Base-by-base conservation (phyloP, 2,113 vertebrate genomes). In the Elephas maximus region DNA sequence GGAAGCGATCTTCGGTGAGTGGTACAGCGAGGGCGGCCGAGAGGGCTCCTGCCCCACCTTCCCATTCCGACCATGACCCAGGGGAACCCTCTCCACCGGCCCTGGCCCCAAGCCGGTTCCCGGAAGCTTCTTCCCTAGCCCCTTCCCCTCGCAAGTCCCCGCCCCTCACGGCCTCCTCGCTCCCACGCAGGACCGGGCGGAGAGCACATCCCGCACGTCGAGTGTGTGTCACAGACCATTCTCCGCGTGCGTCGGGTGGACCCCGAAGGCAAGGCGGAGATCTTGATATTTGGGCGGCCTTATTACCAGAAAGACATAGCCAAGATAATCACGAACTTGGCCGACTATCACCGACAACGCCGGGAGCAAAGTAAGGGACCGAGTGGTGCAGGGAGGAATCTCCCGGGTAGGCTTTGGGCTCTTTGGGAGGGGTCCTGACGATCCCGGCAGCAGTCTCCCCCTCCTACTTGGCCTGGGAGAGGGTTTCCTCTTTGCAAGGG, bases 1-100 rank as follows among this genome's bases (percentile, higher is more conserved):
- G 73, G 94, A 97, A 92, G 51, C 44, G 6, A 93, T 96, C 12
- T 97, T 96, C 28, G 95, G 95, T 95, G 84, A 96, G 93, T 71
- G 41, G 28, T 15, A 60, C 1, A 7, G 7, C 2, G 18, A 8
- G 23, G 30, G 26, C 2, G 71, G 45, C 44, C 8, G 48, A 18
- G 7, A 6, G 0, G 44, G 20, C 62, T 88, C 5, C 73, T 88
- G 18, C 20, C 23, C 37, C 26, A 14, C 23, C 5, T 62, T 2
- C 17, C 17, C 18, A 4, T 18, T 26, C 6, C 67, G 45, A 11
- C 11, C 6, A 23, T 11, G 7, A 57, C 45, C 45, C 30, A 24
- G 23, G 18, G 60, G 45, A 5, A 44, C 45, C 57, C 14, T 28
- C 15, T 33, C 11, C 41, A 0, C 33, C 14, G 69, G 69, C 37